Evolutionary conservation across 30 jellyfish, hydroid and myxozoan genomes (phyloP).

Genomic region (Morbakka virulenta): DNA sequence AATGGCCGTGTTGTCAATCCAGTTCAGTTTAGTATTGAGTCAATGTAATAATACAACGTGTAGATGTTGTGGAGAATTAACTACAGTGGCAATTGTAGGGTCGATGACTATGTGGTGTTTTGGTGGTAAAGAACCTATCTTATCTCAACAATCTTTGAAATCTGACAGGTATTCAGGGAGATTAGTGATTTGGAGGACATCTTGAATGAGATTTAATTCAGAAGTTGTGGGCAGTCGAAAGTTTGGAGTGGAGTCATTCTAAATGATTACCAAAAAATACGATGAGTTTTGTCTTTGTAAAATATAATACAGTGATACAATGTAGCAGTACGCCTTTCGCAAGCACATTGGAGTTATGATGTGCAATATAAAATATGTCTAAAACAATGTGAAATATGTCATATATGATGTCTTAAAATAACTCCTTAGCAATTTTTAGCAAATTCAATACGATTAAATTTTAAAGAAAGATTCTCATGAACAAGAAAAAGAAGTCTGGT

Average conservation of each 20-base stretch:
- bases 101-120: conserved; percentile 62
- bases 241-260: conserved; percentile 39
- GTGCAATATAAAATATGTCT: neutral
- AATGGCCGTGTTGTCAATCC: conserved; percentile 61
- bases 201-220: conserved; percentile 39
- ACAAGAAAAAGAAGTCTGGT: too few relatives aligned
- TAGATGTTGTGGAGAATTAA: conserved; percentile 22
- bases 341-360: neutral
- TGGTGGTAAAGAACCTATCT: conserved; percentile 62
- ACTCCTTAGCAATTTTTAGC: too few relatives aligned
- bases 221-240: conserved; percentile 40
- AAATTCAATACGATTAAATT: too few relatives aligned
- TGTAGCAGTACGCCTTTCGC: conserved; percentile 11
- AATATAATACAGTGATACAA: too few relatives aligned
- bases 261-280: conserved; percentile 21
- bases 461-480: too few relatives aligned
- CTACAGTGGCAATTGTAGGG: conserved; percentile 44
- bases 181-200: conserved; percentile 26
- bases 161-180: conserved; percentile 12
- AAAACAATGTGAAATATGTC: neutral
- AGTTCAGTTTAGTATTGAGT: conserved; percentile 26
- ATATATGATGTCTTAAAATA: too few relatives aligned
- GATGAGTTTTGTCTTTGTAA: conserved; percentile 21
- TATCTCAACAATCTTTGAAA: conserved; percentile 61
- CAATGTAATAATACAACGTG: conserved; percentile 30